Base-by-base conservation (phyloP, 2,888 invertebrate species). In the Caenorhabditis sulstoni region DNA sequence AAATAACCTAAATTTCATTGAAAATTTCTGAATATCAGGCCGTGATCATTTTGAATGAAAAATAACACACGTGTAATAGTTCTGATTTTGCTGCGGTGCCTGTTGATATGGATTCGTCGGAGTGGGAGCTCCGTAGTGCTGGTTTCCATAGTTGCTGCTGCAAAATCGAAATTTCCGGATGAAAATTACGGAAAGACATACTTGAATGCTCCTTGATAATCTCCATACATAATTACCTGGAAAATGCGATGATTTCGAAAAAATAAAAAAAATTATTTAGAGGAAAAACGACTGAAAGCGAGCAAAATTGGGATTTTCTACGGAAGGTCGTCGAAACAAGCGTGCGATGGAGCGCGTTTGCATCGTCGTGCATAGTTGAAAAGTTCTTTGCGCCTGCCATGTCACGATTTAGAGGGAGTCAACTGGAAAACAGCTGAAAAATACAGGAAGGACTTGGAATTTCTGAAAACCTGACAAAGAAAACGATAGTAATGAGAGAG, bases 221-320 rank as follows among this genome's bases (percentile, higher is more conserved):
- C 76, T 22, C 71, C 71, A 39, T 81, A 81, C 80, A 81, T 81
- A 22, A 39, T 67, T 61, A 77, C 77, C 77, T 71, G 50, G 20
- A 77, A 70, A 66, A 47, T 37, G 35, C 12, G 16, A 18, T 20
- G 53, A 39, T 3, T 39, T 55, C 8, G 3, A 16, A 23, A 23
- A 55, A 45, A 53, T 11, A 16, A 12, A n/a, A n/a, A 35, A 37
- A 61, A 53, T 29, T 18, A 1, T 5, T 3, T 29, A 14, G 22
- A 9, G 50, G 23, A 65, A 53, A 53, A 44, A 16, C 23, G 9
- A 4, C 9, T 5, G 47, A 47, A 53, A 23, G 12, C 1, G n/a
- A 11, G 7, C 29, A 16, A 59, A 59, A 52, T 29, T 5, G 29
- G 29, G 29, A 29, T 29, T 29, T 29, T 3, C 52, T 41, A 14